Conservation (phyloP, 2,113 vertebrate genomes). For the Galemys pyrenaicus region DNA sequence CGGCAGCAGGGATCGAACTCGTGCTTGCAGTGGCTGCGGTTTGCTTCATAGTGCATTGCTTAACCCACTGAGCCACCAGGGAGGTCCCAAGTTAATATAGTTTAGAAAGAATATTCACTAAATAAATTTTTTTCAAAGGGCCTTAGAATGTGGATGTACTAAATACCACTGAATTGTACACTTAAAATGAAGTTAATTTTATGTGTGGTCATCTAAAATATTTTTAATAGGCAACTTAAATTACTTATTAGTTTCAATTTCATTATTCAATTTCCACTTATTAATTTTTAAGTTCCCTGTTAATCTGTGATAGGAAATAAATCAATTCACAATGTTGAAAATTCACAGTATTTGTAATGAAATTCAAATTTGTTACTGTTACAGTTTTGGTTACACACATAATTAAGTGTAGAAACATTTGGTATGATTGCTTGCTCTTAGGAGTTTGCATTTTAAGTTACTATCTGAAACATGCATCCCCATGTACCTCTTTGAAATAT, state of each 20-base stretch:
- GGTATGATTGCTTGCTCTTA: not conserved
- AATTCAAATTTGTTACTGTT: slow-evolving; percentile 19
- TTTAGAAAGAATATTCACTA: too few relatives aligned
- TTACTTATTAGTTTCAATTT: not conserved
- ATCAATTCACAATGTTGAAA: slow-evolving; percentile 16
- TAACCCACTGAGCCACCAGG: too few relatives aligned
- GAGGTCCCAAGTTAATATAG: not conserved
- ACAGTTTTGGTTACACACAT: not conserved
- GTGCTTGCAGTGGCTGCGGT: too few relatives aligned
- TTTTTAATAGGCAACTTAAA: not conserved
- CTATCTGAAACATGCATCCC: not conserved
- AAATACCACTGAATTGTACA: not conserved
- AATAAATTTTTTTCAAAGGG: too few relatives aligned
- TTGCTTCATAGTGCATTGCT: too few relatives aligned
- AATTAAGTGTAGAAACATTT: not conserved
- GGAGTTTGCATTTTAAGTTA: not conserved
- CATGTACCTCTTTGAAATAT: not conserved
- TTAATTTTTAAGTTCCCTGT: slow-evolving; percentile 42
- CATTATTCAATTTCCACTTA: not conserved
- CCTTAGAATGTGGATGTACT: not conserved
- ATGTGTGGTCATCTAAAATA: not conserved
- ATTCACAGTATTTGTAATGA: not conserved
- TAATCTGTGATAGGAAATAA: not conserved
- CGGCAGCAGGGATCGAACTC: too few relatives aligned
- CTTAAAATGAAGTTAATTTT: not conserved